A percentile compares a stretch with the other conserved stretches of the same genome.
Evolutionary conservation across 2,888 invertebrate genomes (phyloP).

Genomic region (Euzophera pinguis): DNA sequence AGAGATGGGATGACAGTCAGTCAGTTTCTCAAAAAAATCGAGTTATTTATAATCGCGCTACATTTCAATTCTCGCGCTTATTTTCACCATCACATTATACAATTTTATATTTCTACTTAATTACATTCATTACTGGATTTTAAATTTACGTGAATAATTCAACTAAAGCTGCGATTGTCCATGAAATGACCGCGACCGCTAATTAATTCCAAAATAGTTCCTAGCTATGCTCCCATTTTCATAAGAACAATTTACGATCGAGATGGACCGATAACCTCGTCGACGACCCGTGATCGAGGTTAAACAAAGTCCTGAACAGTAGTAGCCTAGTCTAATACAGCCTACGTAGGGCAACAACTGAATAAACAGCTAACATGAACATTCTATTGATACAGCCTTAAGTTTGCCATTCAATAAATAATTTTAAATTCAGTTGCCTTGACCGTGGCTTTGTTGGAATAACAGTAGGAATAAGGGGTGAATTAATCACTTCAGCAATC

Average conservation of each 20-base stretch:
- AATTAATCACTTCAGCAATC: constrained; percentile 4
- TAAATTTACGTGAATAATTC: too few relatives aligned
- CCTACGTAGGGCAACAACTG: constrained; percentile 3
- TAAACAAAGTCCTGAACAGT: constrained; percentile 1
- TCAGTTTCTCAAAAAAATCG: constrained; percentile 18
- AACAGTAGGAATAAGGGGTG: constrained; percentile 5
- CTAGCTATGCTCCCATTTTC: background rate
- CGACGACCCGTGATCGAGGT: constrained; percentile 3
- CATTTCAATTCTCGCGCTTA: too few relatives aligned
- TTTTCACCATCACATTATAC: too few relatives aligned
- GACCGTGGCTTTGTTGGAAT: constrained; percentile 8
- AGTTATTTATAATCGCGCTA: constrained; percentile 27
- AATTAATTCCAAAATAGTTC: constrained; percentile 5
- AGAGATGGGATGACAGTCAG: constrained; percentile 12
- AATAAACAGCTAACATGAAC: constrained; percentile 1
- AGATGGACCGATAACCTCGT: constrained; percentile 10
- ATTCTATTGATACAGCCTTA: constrained; percentile 2
- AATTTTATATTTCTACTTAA: too few relatives aligned
- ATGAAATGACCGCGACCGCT: background rate
- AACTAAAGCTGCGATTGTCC: background rate
- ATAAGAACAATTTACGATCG: constrained; percentile 1
- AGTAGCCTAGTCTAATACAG: constrained; percentile 10
- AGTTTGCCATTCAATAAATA: constrained; percentile 12
- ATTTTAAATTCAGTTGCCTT: constrained; percentile 6
- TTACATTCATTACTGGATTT: too few relatives aligned